phyloP scores from a whole-genome alignment of 2,113 vertebrate genomes.

The Tapirus terrestris region DNA sequence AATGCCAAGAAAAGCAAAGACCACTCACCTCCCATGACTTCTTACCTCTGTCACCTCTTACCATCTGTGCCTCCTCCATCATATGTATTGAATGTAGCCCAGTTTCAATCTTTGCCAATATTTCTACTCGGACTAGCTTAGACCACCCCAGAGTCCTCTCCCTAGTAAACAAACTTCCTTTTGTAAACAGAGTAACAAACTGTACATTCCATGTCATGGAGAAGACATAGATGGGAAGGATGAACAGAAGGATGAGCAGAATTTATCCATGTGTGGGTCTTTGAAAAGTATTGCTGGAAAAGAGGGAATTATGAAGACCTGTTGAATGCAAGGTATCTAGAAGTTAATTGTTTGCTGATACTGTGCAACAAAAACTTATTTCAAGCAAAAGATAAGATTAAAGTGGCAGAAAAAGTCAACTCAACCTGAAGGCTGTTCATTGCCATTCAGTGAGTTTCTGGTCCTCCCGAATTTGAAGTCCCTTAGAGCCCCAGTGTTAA shows the following conservation, averaged over 20 bases:
- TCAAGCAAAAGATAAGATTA: not conserved
- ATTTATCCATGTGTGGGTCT: not conserved
- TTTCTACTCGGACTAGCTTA: not conserved
- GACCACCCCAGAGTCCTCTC: not conserved
- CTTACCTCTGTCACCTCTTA: not conserved
- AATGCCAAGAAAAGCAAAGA: not conserved
- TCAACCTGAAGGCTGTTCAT: not conserved
- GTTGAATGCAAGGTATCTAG: not conserved
- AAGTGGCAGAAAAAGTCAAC: not conserved
- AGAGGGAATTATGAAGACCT: not conserved
- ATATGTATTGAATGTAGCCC: not conserved
- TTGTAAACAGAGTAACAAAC: not conserved
- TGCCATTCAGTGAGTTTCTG: not conserved
- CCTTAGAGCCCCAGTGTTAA: not conserved
- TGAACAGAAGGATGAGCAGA: not conserved
- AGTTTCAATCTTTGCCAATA: not conserved
- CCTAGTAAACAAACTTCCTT: not conserved
- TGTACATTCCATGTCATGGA: not conserved
- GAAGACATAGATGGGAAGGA: not conserved
- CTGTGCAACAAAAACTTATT: not conserved
- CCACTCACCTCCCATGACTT: not conserved
- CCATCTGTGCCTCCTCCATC: not conserved
- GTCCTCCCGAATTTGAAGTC: not conserved
- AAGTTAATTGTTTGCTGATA: not conserved
- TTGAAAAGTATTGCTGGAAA: not conserved